phyloP scores from a whole-genome alignment of 2,113 vertebrate genomes.

The Pandion haliaetus region DNA sequence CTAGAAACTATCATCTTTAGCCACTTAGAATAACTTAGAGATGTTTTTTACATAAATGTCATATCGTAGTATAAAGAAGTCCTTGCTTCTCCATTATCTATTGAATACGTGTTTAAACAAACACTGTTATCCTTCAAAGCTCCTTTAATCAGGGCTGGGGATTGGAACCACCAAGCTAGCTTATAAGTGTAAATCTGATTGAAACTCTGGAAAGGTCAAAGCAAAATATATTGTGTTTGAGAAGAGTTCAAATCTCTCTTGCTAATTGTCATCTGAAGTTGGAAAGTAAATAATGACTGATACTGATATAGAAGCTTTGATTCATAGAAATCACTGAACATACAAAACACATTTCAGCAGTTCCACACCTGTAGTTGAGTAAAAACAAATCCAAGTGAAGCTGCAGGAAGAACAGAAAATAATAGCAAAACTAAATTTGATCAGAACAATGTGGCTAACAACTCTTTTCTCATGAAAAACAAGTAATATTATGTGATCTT shows the following conservation, averaged over 20 bases:
- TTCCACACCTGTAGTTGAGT: not conserved
- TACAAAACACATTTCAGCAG: not conserved
- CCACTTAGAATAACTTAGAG: not conserved
- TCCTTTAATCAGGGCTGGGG: not conserved
- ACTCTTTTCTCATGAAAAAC: not conserved
- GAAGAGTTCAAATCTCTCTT: not conserved
- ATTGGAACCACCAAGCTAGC: not conserved
- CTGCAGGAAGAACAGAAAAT: not conserved
- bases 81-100: not conserved
- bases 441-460: not conserved
- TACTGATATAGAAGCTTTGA: not conserved
- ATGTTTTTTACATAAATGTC: not conserved
- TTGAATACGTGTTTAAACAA: not conserved
- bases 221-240: not conserved
- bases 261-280: not conserved
- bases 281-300: not conserved
- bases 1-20: not conserved
- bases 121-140: not conserved
- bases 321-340: not conserved
- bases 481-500: not conserved
- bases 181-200: not conserved
- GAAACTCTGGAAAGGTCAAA: not conserved
- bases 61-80: not conserved
- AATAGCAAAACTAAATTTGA: not conserved
- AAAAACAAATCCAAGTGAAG: not conserved